Evolutionary conservation across 2,797 vertebrate genomes (phyloP).

Genomic region (Darevskia mixta): DNA sequence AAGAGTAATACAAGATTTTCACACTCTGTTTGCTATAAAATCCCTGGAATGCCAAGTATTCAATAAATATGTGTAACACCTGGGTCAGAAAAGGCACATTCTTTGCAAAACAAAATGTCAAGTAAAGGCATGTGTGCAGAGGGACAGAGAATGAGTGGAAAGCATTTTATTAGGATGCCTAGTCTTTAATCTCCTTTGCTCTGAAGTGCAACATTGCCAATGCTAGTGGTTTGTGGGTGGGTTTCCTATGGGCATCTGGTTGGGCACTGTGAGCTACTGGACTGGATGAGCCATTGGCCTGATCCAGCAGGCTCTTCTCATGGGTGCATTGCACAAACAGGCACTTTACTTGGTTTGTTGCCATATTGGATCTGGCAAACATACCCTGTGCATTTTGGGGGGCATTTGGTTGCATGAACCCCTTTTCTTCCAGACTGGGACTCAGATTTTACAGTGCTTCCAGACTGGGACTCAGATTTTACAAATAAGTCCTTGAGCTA

Average conservation of each 20-base stretch:
- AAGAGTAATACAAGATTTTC: slow-evolving; percentile 5
- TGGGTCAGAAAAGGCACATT: background rate
- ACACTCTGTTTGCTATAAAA: slow-evolving; percentile 14
- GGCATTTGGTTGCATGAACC: too few relatives aligned
- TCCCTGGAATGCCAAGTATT: slow-evolving; percentile 33
- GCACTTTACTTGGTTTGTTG: background rate
- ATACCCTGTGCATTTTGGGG: background rate
- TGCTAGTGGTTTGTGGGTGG: too few relatives aligned
- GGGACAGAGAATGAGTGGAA: background rate
- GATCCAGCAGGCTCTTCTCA: too few relatives aligned
- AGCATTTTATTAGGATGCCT: background rate
- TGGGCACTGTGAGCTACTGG: too few relatives aligned
- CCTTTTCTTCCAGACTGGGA: too few relatives aligned
- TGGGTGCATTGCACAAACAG: background rate
- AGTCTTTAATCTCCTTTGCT: background rate
- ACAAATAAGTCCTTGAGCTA: too few relatives aligned
- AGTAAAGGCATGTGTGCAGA: background rate
- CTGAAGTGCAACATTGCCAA: background rate
- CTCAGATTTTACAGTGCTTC: background rate
- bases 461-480: too few relatives aligned
- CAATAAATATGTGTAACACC: slow-evolving; percentile 32
- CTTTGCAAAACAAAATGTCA: background rate
- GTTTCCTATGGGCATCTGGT: too few relatives aligned
- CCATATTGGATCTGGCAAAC: background rate
- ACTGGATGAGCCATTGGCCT: too few relatives aligned